Percentiles rank a stretch among this genome's conserved stretches.
phyloP scores from a whole-genome alignment of 1,140 invertebrate species.

The Eulimnadia texana region DNA sequence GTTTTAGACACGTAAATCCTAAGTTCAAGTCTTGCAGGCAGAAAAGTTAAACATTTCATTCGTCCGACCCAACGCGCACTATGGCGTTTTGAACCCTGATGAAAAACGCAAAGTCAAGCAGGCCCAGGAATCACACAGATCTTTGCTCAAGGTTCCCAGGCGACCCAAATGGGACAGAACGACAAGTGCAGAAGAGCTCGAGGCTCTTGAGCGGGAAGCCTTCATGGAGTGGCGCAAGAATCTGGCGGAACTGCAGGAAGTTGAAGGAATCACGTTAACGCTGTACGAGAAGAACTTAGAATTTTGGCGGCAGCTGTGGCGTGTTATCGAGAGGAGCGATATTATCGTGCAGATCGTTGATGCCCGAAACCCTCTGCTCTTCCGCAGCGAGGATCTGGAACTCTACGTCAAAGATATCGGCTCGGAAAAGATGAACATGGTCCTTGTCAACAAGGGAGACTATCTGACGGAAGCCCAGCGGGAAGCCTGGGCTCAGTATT shows the following conservation, averaged over 20 bases:
- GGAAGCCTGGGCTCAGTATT: constrained; percentile 74
- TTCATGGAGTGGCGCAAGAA: constrained; percentile 80
- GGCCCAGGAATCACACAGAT: constrained; percentile 46
- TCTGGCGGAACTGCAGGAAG: constrained; percentile 63
- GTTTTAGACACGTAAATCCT: background rate
- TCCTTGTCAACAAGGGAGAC: constrained; percentile 96
- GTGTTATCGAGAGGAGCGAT: constrained; percentile 78
- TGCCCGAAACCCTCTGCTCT: constrained; percentile 88
- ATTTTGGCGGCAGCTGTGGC: constrained; percentile 97
- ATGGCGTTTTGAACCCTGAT: constrained; percentile 45
- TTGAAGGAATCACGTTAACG: constrained; percentile 66
- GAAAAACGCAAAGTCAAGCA: constrained; percentile 43
- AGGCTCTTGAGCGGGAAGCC: constrained; percentile 54
- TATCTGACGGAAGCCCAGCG: constrained; percentile 69
- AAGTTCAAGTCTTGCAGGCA: constrained; percentile 35
- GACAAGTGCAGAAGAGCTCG: constrained; percentile 61
- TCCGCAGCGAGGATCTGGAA: constrained; percentile 87
- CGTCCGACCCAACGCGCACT: constrained; percentile 42
- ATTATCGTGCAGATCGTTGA: constrained; percentile 91
- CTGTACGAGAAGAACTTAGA: constrained; percentile 98
- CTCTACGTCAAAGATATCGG: constrained; percentile 77
- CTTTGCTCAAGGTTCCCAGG: constrained; percentile 58
- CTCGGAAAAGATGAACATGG: constrained; percentile 56
- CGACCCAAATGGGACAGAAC: constrained; percentile 64
- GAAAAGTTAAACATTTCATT: constrained; percentile 79